Base-by-base conservation (phyloP, 2,113 vertebrate species). In the Cheilinus undulatus region DNA sequence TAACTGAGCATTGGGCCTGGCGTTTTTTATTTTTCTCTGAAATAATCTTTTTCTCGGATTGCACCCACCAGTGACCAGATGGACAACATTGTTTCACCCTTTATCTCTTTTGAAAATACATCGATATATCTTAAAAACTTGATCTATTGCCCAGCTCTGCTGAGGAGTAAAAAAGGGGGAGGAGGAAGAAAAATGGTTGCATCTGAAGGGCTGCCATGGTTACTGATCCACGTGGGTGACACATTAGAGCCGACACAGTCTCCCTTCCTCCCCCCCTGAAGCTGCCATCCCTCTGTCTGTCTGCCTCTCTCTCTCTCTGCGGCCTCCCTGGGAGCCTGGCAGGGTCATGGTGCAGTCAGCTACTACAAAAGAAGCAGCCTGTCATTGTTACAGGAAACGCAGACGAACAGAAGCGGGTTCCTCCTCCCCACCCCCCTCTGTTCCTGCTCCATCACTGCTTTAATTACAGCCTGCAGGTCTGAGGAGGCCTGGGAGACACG, bases 161-260 rank as follows among this genome's bases (percentile, higher is more conserved):
- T n/a, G n/a, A n/a, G n/a, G n/a, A n/a, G n/a, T n/a, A n/a, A n/a
- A n/a, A n/a, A n/a, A 40, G 17, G 24, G 42, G 15, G 20, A 34
- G 71, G 34, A 30, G 43, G 24, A 27, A 4, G 24, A 24, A 62
- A 60, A 34, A 80, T 77, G 64, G 67, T 79, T 73, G 80, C 78
- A 84, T 92, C 85, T 79, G 50, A 38, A 42, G 66, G 62, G 90
- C 73, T 92, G 84, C 91, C 90, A 91, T 93, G 91, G 93, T 86
- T 89, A 93, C 92, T 26, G 71, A 89, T 92, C 86, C 91, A 92
- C 89, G 87, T 92, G 92, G 78, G 84, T 87, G 85, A 86, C 92
- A 91, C 89, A 91, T 88, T 87, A 77, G 77, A 80, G 80, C 68
- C 38, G 36, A 76, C 59, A 51, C 72, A 60, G 45, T 48, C 80